phyloP scores from a whole-genome alignment of 1,140 invertebrate species.

The Drosophila hydei region DNA sequence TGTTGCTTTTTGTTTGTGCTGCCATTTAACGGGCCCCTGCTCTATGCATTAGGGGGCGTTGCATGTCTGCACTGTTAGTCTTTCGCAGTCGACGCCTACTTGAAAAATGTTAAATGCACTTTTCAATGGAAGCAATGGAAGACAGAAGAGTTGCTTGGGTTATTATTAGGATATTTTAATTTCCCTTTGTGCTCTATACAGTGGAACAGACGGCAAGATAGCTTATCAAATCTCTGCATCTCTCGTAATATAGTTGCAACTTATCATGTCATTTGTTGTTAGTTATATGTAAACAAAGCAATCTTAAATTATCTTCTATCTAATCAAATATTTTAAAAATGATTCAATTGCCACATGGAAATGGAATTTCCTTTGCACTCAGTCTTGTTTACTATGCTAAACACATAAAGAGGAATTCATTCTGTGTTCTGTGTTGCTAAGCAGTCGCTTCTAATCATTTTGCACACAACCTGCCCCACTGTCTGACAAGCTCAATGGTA shows the following conservation, averaged over 20 bases:
- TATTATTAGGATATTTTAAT: neutral
- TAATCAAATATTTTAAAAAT: slow-evolving; percentile 1
- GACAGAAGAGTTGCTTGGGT: neutral
- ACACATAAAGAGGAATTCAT: neutral
- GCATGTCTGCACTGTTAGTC: slow-evolving; percentile 39
- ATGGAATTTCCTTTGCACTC: neutral
- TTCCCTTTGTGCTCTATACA: neutral
- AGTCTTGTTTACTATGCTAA: neutral
- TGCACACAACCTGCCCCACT: slow-evolving; percentile 75
- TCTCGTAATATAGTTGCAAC: neutral
- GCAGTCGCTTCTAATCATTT: slow-evolving; percentile 59
- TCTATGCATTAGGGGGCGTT: slow-evolving; percentile 33
- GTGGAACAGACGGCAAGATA: neutral
- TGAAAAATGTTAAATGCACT: slow-evolving; percentile 46
- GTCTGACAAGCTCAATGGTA: slow-evolving; percentile 29
- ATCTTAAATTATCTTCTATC: slow-evolving; percentile 4
- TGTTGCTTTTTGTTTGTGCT: slow-evolving; percentile 55
- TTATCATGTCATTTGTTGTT: neutral
- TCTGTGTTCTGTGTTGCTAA: slow-evolving; percentile 51
- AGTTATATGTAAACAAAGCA: neutral
- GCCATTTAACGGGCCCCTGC: slow-evolving; percentile 54
- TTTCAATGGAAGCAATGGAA: slow-evolving; percentile 6
- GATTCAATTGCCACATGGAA: slow-evolving; percentile 11
- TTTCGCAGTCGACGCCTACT: slow-evolving; percentile 2
- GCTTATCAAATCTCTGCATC: neutral